Percentiles rank a stretch among this genome's conserved stretches.
These are phyloP conservation scores for Tryphoninae sp. DNA, from an alignment of 2,888 invertebrate genomes.

Conservation along the genomic window DNA sequence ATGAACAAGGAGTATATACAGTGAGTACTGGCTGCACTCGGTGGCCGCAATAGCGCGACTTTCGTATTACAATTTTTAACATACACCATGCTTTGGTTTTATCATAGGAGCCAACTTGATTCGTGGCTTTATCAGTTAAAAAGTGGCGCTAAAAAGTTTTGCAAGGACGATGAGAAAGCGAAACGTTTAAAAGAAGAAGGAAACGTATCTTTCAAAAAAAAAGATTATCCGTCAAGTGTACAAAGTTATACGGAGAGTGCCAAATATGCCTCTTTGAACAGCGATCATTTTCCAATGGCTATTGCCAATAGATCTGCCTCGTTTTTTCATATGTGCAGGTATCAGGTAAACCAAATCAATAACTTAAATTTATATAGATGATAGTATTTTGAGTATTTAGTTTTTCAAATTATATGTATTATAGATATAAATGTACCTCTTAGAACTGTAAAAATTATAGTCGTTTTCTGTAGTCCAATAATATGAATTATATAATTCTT, in stretches of 20 bases:
- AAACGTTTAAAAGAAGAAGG: slow-evolving; percentile 82
- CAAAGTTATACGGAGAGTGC: slow-evolving; percentile 86
- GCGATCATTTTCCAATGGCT: slow-evolving; percentile 84
- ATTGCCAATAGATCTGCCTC: slow-evolving; percentile 88
- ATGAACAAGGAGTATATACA: no score
- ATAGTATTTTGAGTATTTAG: no score
- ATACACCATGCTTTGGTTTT: neutral
- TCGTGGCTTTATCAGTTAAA: neutral
- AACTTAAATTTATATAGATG: no score
- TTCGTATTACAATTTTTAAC: neutral
- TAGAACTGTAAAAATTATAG: no score
- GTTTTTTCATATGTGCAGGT: slow-evolving; percentile 84
- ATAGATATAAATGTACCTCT: neutral
- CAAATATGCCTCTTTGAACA: slow-evolving; percentile 83
- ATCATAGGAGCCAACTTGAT: neutral
- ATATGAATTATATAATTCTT: neutral
- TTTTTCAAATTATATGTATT: no score
- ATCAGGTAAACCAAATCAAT: slow-evolving; percentile 81
- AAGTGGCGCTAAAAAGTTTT: neutral
- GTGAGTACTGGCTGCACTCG: no score
- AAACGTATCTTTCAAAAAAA: slow-evolving; percentile 84
- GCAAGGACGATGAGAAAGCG: slow-evolving; percentile 70
- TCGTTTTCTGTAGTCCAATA: neutral
- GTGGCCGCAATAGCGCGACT: no score
- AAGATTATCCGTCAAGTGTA: slow-evolving; percentile 83